Base-by-base conservation (phyloP, 2,797 vertebrate genomes). In the Arremon brunneinucha region DNA sequence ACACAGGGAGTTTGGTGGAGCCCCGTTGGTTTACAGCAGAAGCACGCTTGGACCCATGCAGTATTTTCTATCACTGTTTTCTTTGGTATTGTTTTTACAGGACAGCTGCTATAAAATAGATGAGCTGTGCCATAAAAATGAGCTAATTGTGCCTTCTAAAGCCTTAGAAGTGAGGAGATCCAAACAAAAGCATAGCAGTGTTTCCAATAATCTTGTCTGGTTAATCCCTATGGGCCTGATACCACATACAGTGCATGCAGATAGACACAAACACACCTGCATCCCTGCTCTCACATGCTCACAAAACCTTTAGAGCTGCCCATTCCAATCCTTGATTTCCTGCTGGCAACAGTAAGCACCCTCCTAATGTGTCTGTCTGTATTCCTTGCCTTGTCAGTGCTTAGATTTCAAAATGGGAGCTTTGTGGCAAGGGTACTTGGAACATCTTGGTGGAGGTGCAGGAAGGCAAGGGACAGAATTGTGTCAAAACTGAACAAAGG, bases 41-140 rank as follows among this genome's bases (percentile, higher is more conserved):
- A 5, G 60, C n/a, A 43, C 0, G 0, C 71, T 84, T 74, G 52
- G 37, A 39, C 55, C 55, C 18, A 9, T 28, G 41, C 6, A 11
- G 18, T 71, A 39, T 81, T 87, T 94, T 46, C 74, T 79, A 72
- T 82, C 55, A 27, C 13, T 89, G 28, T 64, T 94, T 79, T 67
- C 70, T 77, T 75, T 95, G 75, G 79, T 89, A 8, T 52, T 89
- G 78, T 85, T 85, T 95, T 94, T 83, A 64, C 10, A 28, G 43
- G 57, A 87, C 24, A 84, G n/a, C 34, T 95, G 84, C 64, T 79
- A 44, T 89, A 87, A 93, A 94, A 80, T 52, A 53, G 19, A 55
- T 16, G 46, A 87, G 43, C 85, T 64, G n/a, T 44, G 23, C 47
- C 83, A n/a, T 71, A 55, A 95, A 82, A 75, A 30, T 75, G 57